A percentile compares a stretch with the other conserved stretches of the same genome.
These are phyloP conservation scores for Callyntrura guangdongensis DNA, from an alignment of 2,888 invertebrate genomes.

Conservation along the genomic window DNA sequence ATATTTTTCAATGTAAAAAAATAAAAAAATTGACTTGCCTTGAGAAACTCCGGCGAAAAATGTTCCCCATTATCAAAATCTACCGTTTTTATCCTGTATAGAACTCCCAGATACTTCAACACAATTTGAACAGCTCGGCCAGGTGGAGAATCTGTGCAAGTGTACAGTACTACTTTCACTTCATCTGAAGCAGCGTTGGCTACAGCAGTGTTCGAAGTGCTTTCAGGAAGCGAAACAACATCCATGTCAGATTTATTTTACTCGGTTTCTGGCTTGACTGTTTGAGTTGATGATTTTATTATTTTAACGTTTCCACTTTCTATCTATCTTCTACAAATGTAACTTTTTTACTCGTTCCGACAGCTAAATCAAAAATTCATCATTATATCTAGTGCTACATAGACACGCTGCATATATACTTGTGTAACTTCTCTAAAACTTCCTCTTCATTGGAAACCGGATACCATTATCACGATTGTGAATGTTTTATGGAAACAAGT, in stretches of 20 bases:
- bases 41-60: conserved; percentile 83
- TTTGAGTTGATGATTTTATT: background rate
- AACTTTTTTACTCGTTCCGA: background rate
- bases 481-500: too few relatives aligned
- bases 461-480: too few relatives aligned
- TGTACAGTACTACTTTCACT: conserved; percentile 86
- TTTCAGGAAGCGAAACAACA: background rate
- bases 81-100: conserved; percentile 90
- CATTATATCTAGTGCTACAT: too few relatives aligned
- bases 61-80: conserved; percentile 91
- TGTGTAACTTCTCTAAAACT: too few relatives aligned
- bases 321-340: background rate
- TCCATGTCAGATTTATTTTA: background rate
- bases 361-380: too few relatives aligned
- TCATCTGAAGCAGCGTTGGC: background rate
- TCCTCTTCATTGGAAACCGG: too few relatives aligned
- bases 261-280: background rate
- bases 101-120: conserved; percentile 89
- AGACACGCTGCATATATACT: too few relatives aligned
- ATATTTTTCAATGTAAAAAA: too few relatives aligned
- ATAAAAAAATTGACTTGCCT: conserved; percentile 81
- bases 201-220: background rate
- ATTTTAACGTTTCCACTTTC: background rate
- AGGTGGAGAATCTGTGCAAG: conserved; percentile 92
- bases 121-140: conserved; percentile 91